Percentiles rank a stretch among this genome's conserved stretches.
These are phyloP conservation scores for Rhogogaster chlorosoma DNA, from an alignment of 2,888 invertebrate species.

Conservation along the genomic window DNA sequence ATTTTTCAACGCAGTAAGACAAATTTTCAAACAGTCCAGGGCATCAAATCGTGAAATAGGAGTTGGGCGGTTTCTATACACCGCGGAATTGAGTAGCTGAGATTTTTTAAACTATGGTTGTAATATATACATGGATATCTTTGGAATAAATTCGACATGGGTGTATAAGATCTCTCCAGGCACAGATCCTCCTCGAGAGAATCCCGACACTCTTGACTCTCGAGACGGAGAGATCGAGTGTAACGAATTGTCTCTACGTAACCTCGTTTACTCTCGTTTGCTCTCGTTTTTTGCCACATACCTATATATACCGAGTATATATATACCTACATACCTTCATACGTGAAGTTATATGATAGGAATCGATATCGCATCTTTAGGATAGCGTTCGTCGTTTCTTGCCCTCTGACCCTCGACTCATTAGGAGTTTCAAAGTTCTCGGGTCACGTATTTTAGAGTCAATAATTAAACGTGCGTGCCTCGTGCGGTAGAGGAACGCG, in stretches of 20 bases:
- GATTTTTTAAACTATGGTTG: slow-evolving; percentile 12
- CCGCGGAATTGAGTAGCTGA: background rate
- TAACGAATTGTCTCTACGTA: slow-evolving; percentile 36
- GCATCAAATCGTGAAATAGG: background rate
- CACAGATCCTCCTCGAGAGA: background rate
- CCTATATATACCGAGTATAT: background rate
- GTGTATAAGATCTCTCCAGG: background rate
- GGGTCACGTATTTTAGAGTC: slow-evolving; percentile 22
- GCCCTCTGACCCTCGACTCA: background rate
- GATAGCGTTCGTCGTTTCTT: background rate
- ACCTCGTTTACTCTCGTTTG: slow-evolving; percentile 49
- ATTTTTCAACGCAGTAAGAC: too few relatives aligned
- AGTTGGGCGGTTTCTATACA: background rate
- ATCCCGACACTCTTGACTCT: background rate
- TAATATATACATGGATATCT: background rate
- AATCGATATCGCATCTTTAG: slow-evolving; percentile 26
- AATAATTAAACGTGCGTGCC: slow-evolving; percentile 13
- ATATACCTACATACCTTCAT: background rate
- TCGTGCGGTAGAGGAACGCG: background rate
- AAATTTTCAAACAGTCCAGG: too few relatives aligned
- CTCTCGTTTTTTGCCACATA: slow-evolving; percentile 25
- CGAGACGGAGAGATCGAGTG: slow-evolving; percentile 15
- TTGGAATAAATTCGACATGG: background rate
- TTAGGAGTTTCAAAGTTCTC: background rate
- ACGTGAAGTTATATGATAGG: background rate